Conservation (phyloP, 2,888 invertebrate species). For the Aleiodes testaceus region DNA sequence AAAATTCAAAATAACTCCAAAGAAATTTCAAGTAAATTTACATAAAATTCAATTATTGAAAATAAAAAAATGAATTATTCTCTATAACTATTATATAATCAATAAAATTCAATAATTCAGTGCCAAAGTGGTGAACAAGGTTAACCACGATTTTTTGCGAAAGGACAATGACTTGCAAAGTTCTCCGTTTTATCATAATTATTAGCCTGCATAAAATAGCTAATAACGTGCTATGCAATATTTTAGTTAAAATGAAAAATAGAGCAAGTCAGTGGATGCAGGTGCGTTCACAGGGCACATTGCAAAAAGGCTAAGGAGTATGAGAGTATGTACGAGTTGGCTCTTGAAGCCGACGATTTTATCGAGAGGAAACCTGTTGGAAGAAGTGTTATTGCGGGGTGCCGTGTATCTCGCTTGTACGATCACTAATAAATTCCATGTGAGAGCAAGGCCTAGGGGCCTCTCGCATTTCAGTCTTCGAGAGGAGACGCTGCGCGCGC, state of each 20-base stretch:
- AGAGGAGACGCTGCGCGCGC: slow-evolving; percentile 9
- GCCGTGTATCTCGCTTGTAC: slow-evolving; percentile 63
- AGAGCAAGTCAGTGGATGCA: slow-evolving; percentile 32
- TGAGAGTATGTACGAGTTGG: neutral
- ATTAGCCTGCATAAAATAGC: slow-evolving; percentile 32
- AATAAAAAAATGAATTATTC: no score
- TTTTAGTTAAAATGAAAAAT: slow-evolving; percentile 31
- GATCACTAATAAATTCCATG: slow-evolving; percentile 68
- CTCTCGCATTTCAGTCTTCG: slow-evolving; percentile 41
- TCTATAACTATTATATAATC: no score
- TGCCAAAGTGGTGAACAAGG: no score
- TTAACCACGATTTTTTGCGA: no score
- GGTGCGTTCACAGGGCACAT: slow-evolving; percentile 37
- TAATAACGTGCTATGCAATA: slow-evolving; percentile 36
- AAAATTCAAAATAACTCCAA: neutral
- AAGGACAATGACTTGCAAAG: no score
- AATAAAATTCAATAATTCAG: no score
- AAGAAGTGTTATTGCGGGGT: slow-evolving; percentile 68
- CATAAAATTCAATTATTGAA: no score
- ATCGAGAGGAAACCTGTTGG: slow-evolving; percentile 68
- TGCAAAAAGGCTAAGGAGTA: slow-evolving; percentile 1
- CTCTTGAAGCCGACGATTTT: slow-evolving; percentile 62
- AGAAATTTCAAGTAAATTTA: no score
- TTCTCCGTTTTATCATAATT: neutral
- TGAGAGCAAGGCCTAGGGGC: slow-evolving; percentile 45